Percentiles rank a stretch among this genome's conserved stretches.
Conservation (phyloP, 2,797 vertebrate genomes). For the Thaleichthys pacificus region DNA sequence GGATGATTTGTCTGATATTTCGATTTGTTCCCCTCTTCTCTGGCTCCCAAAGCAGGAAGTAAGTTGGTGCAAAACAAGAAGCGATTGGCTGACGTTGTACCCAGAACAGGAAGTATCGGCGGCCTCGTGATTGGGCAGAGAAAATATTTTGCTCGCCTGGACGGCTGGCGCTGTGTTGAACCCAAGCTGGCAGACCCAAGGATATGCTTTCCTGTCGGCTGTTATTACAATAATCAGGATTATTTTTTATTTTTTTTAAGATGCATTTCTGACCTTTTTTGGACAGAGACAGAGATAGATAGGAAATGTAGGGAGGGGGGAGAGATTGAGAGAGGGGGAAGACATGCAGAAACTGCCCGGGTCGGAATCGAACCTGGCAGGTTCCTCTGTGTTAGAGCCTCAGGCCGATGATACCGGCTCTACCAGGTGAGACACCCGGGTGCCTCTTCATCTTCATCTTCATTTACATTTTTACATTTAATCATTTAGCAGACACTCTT, state of each 20-base stretch:
- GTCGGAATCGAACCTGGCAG: too few relatives aligned
- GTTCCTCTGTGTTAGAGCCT: too few relatives aligned
- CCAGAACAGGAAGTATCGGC: constrained; percentile 71
- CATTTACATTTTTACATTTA: too few relatives aligned
- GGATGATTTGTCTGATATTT: constrained; percentile 23
- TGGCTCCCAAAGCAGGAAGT: constrained; percentile 65
- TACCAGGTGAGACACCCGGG: too few relatives aligned
- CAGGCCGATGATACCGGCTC: too few relatives aligned
- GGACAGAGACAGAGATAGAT: too few relatives aligned
- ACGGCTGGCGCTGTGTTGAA: constrained; percentile 57
- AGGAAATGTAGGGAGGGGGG: too few relatives aligned
- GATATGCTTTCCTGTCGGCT: constrained; percentile 43
- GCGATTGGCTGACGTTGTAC: constrained; percentile 56
- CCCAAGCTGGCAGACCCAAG: constrained; percentile 28
- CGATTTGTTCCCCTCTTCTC: constrained; percentile 30
- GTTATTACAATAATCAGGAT: constrained; percentile 68
- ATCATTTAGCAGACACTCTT: too few relatives aligned
- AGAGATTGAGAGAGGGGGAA: too few relatives aligned
- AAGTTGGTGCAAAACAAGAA: constrained; percentile 65
- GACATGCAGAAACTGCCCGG: too few relatives aligned
- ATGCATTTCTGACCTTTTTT: too few relatives aligned
- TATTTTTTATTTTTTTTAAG: constrained; percentile 8
- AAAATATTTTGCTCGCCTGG: constrained; percentile 75
- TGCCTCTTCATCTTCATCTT: too few relatives aligned
- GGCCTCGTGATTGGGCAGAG: constrained; percentile 68